A percentile compares a stretch with the other conserved stretches of the same genome.
Evolutionary conservation across 2,888 invertebrate species (phyloP).

Genomic region (Mythimna albipuncta): DNA sequence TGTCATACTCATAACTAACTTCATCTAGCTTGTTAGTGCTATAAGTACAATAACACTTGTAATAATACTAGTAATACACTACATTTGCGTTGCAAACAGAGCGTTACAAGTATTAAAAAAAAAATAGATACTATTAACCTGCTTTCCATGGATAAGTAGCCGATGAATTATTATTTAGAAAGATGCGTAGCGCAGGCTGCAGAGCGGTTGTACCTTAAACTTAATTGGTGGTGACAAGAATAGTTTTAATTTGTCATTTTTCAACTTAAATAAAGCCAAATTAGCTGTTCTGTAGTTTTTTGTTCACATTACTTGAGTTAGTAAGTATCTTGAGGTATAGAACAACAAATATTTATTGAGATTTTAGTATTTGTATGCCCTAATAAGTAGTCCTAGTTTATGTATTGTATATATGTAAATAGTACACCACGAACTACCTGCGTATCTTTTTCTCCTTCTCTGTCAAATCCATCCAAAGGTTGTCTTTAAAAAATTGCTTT

Average conservation of each 20-base stretch:
- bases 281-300: not conserved
- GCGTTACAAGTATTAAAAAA: slow-evolving; percentile 70
- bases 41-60: not conserved
- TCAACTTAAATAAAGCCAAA: not conserved
- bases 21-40: slow-evolving; percentile 8
- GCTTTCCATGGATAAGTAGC: slow-evolving; percentile 78
- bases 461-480: too few relatives aligned
- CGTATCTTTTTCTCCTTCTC: too few relatives aligned
- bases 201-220: slow-evolving; percentile 14
- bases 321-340: too few relatives aligned
- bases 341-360: too few relatives aligned
- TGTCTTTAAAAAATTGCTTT: too few relatives aligned
- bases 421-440: too few relatives aligned
- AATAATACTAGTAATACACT: slow-evolving; percentile 9
- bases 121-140: slow-evolving; percentile 72
- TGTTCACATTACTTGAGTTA: not conserved
- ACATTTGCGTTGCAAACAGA: slow-evolving; percentile 67
- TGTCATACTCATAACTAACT: slow-evolving; percentile 6
- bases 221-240: slow-evolving; percentile 40
- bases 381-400: too few relatives aligned
- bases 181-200: slow-evolving; percentile 44
- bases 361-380: too few relatives aligned
- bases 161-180: slow-evolving; percentile 71
- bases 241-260: not conserved
- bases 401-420: too few relatives aligned